Conservation (phyloP, 92 coral and sea anemone genomes). For the Actinernus sp. region DNA sequence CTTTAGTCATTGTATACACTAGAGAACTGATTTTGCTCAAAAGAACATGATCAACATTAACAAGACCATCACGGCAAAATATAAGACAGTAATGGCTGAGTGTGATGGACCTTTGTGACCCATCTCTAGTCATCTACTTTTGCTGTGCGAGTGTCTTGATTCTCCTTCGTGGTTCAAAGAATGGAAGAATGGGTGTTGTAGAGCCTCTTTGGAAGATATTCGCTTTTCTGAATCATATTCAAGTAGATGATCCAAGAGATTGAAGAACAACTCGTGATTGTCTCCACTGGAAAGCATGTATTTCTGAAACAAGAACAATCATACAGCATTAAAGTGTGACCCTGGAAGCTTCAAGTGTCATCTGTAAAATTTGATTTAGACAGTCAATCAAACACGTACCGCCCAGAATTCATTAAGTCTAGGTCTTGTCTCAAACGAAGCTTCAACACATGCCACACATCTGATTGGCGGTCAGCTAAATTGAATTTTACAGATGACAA, state of each 20-base stretch:
- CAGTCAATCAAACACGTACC: too few relatives aligned
- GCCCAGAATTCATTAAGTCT: too few relatives aligned
- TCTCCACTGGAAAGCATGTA: constrained; percentile 79
- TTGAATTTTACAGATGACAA: too few relatives aligned
- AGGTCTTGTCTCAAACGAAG: too few relatives aligned
- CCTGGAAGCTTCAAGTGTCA: too few relatives aligned
- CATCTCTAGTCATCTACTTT: constrained; percentile 85
- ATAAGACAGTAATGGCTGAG: not conserved
- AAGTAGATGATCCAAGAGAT: constrained; percentile 83
- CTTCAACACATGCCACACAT: too few relatives aligned
- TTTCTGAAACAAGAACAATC: constrained; percentile 58
- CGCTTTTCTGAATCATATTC: constrained; percentile 89
- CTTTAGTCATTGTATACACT: too few relatives aligned
- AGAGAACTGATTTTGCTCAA: too few relatives aligned
- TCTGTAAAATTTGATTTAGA: too few relatives aligned
- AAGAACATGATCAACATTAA: not conserved
- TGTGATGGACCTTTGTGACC: not conserved
- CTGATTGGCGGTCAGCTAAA: too few relatives aligned
- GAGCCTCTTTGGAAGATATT: constrained; percentile 84
- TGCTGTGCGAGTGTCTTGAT: constrained; percentile 84
- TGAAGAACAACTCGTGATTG: constrained; percentile 81
- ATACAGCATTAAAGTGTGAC: too few relatives aligned
- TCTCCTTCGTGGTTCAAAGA: constrained; percentile 54
- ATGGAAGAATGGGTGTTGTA: constrained; percentile 88
- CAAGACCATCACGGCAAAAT: not conserved